These are phyloP conservation scores for Corydoras sp. DNA, from an alignment of 2,113 vertebrate genomes.

Conservation along the genomic window DNA sequence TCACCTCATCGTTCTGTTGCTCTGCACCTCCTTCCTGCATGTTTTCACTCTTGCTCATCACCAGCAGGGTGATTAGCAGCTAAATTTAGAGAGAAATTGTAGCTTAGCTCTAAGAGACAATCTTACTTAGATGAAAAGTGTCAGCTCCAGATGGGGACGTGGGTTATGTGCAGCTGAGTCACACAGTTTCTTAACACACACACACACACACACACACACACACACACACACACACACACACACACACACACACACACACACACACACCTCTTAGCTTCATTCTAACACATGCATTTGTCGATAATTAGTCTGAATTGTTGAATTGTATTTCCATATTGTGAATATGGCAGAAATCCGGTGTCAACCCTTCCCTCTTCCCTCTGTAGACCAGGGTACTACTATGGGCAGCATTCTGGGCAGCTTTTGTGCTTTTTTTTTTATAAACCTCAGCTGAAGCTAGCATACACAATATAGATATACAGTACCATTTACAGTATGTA, in stretches of 20 bases:
- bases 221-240: conserved; percentile 22
- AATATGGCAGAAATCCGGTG: too few species aligned
- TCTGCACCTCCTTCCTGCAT: conserved; percentile 5
- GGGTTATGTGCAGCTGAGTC: conserved; percentile 43
- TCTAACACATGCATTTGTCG: background rate
- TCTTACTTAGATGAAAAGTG: conserved; percentile 40
- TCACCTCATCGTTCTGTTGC: conserved; percentile 13
- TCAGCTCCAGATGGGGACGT: conserved; percentile 48
- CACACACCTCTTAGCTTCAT: conserved; percentile 5
- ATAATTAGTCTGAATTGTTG: background rate
- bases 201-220: conserved; percentile 29
- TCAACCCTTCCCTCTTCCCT: too few species aligned
- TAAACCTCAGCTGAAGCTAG: too few species aligned
- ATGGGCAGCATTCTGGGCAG: background rate
- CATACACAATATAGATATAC: too few species aligned
- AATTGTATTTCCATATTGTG: too few species aligned
- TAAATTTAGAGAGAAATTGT: conserved; percentile 43
- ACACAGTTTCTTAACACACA: conserved; percentile 24
- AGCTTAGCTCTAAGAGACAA: conserved; percentile 47
- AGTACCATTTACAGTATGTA: too few species aligned
- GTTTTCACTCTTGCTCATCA: conserved; percentile 4
- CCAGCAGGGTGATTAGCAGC: conserved; percentile 36
- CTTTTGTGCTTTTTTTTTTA: conserved; percentile 1
- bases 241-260: conserved; percentile 2
- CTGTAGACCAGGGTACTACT: too few species aligned